A percentile compares a stretch with the other conserved stretches of the same genome.
phyloP scores from a whole-genome alignment of 2,888 invertebrate species.

The Hydropsyche betteni region DNA sequence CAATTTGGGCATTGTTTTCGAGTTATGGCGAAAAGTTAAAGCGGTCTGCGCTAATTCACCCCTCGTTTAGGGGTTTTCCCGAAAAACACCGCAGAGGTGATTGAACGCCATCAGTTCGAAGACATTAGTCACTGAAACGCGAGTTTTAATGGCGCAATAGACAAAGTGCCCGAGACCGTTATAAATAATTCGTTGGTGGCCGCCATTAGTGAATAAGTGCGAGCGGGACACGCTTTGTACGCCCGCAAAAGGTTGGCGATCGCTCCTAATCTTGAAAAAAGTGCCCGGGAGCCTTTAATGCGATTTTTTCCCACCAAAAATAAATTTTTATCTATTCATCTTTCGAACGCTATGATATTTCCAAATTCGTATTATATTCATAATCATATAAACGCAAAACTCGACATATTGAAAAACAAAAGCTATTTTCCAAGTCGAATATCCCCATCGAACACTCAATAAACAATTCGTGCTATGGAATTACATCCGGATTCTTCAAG shows the following conservation, averaged over 20 bases:
- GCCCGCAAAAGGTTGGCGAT: too few species aligned
- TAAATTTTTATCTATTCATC: too few species aligned
- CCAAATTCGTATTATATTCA: too few species aligned
- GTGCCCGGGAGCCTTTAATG: background rate
- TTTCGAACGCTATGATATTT: too few species aligned
- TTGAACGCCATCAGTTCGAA: slow-evolving; percentile 19
- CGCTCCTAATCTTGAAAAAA: background rate
- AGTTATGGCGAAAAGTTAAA: background rate
- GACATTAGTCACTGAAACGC: slow-evolving; percentile 21
- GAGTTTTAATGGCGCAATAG: slow-evolving; percentile 28
- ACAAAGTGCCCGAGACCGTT: slow-evolving; percentile 22
- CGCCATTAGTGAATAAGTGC: background rate
- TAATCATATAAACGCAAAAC: too few species aligned
- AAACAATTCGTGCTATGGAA: too few species aligned
- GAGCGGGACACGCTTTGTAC: background rate
- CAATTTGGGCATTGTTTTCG: too few species aligned
- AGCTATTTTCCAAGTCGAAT: too few species aligned
- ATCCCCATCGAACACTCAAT: too few species aligned
- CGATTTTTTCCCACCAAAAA: too few species aligned
- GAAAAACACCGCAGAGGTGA: slow-evolving; percentile 24
- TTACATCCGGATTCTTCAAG: too few species aligned
- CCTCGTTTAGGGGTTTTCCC: background rate
- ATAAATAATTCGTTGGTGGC: slow-evolving; percentile 15
- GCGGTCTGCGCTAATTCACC: background rate
- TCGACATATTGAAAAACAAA: too few species aligned